Conservation (phyloP, 2,888 invertebrate genomes). For the Drosophila borborema region DNA sequence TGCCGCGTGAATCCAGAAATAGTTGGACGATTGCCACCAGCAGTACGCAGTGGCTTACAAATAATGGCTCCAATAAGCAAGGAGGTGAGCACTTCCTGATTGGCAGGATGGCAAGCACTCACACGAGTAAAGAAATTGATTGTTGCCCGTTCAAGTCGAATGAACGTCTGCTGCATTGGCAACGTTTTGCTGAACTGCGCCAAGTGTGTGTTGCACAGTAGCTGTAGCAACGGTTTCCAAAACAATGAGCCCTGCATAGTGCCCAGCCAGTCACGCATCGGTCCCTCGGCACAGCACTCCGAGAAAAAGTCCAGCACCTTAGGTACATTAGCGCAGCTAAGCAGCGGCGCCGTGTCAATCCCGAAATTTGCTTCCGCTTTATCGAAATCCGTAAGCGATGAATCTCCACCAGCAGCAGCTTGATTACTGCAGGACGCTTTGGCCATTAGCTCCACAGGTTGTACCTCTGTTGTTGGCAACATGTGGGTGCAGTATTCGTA, state of each 20-base stretch:
- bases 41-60: slow-evolving; percentile 55
- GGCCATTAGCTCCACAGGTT: slow-evolving; percentile 27
- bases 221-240: slow-evolving; percentile 92
- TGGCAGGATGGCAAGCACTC: slow-evolving; percentile 93
- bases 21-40: slow-evolving; percentile 62
- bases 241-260: slow-evolving; percentile 92
- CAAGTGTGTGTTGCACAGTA: slow-evolving; percentile 89
- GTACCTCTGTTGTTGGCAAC: slow-evolving; percentile 58
- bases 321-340: slow-evolving; percentile 87
- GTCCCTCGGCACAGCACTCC: slow-evolving; percentile 91
- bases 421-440: slow-evolving; percentile 50
- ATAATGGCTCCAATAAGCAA: slow-evolving; percentile 87
- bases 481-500: slow-evolving; percentile 85
- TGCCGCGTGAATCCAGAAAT: slow-evolving; percentile 95
- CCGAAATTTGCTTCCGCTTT: slow-evolving; percentile 59
- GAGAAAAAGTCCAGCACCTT: slow-evolving; percentile 92
- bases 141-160: slow-evolving; percentile 90
- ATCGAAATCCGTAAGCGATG: slow-evolving; percentile 61
- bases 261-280: slow-evolving; percentile 95
- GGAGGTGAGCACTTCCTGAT: slow-evolving; percentile 93
- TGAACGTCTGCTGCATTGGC: slow-evolving; percentile 85
- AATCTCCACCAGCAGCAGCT: slow-evolving; percentile 44
- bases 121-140: slow-evolving; percentile 93
- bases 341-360: slow-evolving; percentile 83
- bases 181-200: slow-evolving; percentile 77